Conservation (phyloP, 2,113 vertebrate genomes). For the Callipepla squamata region DNA sequence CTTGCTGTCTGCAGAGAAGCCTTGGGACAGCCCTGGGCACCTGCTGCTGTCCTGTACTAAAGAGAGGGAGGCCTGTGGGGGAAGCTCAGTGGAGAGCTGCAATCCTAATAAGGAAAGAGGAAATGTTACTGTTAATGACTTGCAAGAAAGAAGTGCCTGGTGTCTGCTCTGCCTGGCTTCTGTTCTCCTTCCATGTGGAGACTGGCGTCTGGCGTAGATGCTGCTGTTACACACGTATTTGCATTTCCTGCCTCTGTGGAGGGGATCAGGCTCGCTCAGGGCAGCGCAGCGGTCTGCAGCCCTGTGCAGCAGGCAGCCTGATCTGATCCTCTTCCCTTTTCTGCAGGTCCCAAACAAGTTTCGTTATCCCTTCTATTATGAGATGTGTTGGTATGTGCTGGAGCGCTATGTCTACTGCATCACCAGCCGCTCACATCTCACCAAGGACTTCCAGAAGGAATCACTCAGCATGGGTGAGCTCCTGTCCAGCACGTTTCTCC, state of each 20-base stretch:
- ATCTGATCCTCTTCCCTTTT: background rate
- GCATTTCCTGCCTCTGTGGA: background rate
- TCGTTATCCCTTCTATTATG: slow-evolving; percentile 97
- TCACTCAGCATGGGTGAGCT: slow-evolving; percentile 92
- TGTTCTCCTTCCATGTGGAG: background rate
- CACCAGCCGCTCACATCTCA: slow-evolving; percentile 91
- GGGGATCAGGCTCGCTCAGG: fast-evolving
- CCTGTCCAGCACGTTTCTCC: background rate
- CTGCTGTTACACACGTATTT: background rate
- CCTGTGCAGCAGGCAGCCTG: background rate
- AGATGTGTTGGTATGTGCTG: slow-evolving; percentile 99
- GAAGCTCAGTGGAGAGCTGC: background rate
- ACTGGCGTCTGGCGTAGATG: background rate
- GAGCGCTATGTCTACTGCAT: slow-evolving; percentile 96
- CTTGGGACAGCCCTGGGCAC: fast-evolving
- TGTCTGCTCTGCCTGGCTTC: background rate
- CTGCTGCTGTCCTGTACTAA: background rate
- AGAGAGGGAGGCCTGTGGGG: background rate
- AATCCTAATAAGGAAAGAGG: background rate
- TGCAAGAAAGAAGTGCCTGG: background rate
- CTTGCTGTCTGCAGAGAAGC: background rate
- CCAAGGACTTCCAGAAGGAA: slow-evolving; percentile 95
- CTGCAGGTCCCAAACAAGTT: slow-evolving; percentile 95
- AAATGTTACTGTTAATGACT: background rate
- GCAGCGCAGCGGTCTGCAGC: background rate